A percentile compares a stretch with the other conserved stretches of the same genome.
Conservation (phyloP, 2,113 vertebrate genomes). For the Odontophorus gujanensis region DNA sequence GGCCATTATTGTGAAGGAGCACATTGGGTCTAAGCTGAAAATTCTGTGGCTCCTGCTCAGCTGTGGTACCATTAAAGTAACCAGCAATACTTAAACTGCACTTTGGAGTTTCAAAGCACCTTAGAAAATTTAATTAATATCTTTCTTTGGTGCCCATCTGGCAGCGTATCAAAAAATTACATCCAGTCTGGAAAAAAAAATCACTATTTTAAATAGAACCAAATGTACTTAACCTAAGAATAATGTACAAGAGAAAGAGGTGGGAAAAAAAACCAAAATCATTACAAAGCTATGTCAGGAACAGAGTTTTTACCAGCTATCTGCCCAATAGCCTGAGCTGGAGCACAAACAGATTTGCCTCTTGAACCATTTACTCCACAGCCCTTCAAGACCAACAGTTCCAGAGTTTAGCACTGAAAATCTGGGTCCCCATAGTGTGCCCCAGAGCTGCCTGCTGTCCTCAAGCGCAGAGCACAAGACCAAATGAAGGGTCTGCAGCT, state of each 20-base stretch:
- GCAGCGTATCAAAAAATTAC: slow-evolving; percentile 33
- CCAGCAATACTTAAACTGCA: slow-evolving; percentile 2
- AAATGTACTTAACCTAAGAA: neutral
- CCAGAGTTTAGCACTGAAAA: neutral
- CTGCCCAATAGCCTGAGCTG: neutral
- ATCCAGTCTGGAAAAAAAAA: neutral
- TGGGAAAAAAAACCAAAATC: neutral
- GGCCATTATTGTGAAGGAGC: neutral
- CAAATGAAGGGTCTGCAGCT: slow-evolving; percentile 14
- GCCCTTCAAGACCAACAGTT: neutral
- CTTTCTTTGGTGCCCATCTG: slow-evolving; percentile 41
- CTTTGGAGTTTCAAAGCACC: slow-evolving; percentile 22
- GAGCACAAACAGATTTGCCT: neutral
- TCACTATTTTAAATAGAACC: neutral
- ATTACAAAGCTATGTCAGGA: neutral
- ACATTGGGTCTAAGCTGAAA: neutral
- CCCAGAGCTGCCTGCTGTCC: neutral
- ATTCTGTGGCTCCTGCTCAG: neutral
- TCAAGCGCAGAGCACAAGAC: neutral
- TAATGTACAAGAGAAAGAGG: neutral
- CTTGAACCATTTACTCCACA: neutral
- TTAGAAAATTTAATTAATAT: slow-evolving; percentile 42
- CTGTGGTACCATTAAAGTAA: slow-evolving; percentile 24
- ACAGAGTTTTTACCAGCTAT: neutral
- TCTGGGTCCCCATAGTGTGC: neutral